Evolutionary conservation across 1,140 invertebrate genomes (phyloP), one percentile per base, ranked within the genome.

Genomic region (Tetragonula clypearis): DNA sequence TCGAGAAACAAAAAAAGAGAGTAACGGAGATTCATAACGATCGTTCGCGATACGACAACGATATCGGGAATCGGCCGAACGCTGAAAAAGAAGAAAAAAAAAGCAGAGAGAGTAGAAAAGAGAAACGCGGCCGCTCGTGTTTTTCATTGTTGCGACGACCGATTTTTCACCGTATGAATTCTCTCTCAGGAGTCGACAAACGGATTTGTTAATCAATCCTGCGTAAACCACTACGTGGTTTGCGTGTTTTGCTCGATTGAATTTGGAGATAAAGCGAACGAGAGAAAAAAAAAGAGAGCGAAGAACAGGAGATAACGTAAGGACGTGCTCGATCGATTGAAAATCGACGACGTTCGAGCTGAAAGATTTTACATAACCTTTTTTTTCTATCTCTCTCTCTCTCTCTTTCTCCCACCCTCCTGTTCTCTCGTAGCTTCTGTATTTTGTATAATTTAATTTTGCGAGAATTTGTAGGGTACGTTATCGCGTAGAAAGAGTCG

Each of bases 181-280:
- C 30, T 76, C n/a, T 69, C n/a, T 15, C 30, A 58, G 49, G 23
- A 69, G 26, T 23, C 1, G 15, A 4, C n/a, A 55, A 41, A 19
- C 41, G 41, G 41, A 49, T 49, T 49, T 49, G 41, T 49, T 49
- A 49, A 23, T 30, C 14, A 19, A 53, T 69, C 75, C 5, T 41
- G 14, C 21, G 53, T 30, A 21, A 30, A 30, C 23, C 19, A 1
- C 30, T n/a, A 2, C 12, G 19, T 30, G 30, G 30, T 30, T 76
- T 56, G 81, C 73, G 77, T 83, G 81, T 60, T 8, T 58, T 74
- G 73, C 58, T 71, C n/a, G 19, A 76, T 83, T 17, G n/a, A 56
- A 19, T 68, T 58, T 19, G n/a, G 15, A 30, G n/a, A 26, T 66
- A 66, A 26, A 26, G 41, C 41, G 41, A 49, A 49, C 41, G 41